Conservation (phyloP, 2,113 vertebrate species). For the Scophthalmus maximus region DNA sequence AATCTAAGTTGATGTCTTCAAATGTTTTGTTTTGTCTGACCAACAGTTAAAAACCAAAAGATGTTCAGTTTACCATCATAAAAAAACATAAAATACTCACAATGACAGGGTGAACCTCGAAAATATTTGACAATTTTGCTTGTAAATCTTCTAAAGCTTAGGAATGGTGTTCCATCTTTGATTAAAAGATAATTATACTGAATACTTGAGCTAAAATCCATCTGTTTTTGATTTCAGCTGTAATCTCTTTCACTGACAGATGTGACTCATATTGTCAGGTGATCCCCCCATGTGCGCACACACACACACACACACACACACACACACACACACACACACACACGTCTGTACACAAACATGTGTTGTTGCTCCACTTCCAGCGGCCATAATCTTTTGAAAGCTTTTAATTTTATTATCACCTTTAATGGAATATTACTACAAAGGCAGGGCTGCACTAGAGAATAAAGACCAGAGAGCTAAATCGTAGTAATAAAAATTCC, state of each 20-base stretch:
- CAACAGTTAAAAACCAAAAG: too few relatives aligned
- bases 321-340: slow-evolving; percentile 29
- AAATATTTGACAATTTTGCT: background rate
- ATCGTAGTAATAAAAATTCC: background rate
- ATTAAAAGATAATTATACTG: background rate
- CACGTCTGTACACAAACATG: slow-evolving; percentile 27
- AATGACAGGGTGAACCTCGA: background rate
- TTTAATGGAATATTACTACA: slow-evolving; percentile 75
- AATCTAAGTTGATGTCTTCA: too few relatives aligned
- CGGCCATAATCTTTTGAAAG: slow-evolving; percentile 73
- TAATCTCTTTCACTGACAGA: slow-evolving; percentile 57
- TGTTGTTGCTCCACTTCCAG: slow-evolving; percentile 54
- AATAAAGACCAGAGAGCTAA: slow-evolving; percentile 28
- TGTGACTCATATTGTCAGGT: slow-evolving; percentile 63
- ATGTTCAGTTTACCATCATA: too few relatives aligned
- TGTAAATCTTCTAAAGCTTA: background rate
- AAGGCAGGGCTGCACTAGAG: background rate
- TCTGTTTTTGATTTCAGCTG: background rate
- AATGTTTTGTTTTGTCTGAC: too few relatives aligned
- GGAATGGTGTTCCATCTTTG: slow-evolving; percentile 6
- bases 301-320: slow-evolving; percentile 17
- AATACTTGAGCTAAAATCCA: background rate
- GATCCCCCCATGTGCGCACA: slow-evolving; percentile 24
- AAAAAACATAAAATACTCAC: too few relatives aligned
- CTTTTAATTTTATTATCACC: slow-evolving; percentile 72